Conservation (phyloP, 2,113 vertebrate genomes). For the Menidia beryllina region DNA sequence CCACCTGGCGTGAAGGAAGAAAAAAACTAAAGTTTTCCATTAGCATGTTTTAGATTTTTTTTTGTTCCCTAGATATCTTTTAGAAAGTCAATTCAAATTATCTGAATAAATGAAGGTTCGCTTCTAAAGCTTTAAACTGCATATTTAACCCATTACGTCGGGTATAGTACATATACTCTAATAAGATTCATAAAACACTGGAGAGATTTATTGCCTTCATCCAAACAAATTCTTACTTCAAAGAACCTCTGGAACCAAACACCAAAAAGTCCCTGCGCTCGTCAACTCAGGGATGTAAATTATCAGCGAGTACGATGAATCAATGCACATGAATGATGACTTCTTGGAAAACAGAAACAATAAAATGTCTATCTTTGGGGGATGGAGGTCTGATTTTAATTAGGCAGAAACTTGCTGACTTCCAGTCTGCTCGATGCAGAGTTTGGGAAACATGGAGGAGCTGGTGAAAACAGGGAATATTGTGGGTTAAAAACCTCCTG, state of each 20-base stretch:
- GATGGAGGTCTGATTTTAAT: constrained; percentile 6
- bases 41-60: too few relatives aligned
- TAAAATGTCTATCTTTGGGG: constrained; percentile 12
- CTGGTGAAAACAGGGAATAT: neutral
- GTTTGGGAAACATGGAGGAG: neutral
- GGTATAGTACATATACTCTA: neutral
- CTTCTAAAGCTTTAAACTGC: neutral
- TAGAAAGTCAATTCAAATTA: neutral
- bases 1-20: neutral
- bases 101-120: neutral
- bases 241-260: constrained; percentile 11
- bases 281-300: constrained; percentile 8
- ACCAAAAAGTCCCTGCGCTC: constrained; percentile 4
- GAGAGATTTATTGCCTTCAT: neutral
- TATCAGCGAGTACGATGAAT: neutral
- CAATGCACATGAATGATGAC: neutral
- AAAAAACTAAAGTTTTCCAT: neutral
- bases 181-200: neutral
- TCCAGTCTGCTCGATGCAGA: neutral
- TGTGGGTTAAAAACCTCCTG: neutral
- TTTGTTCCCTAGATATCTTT: too few relatives aligned
- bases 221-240: constrained; percentile 15
- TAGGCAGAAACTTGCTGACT: neutral
- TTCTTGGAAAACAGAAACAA: neutral
- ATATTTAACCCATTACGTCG: neutral